Conservation (phyloP, 2,113 vertebrate genomes). For the Cheilinus undulatus region DNA sequence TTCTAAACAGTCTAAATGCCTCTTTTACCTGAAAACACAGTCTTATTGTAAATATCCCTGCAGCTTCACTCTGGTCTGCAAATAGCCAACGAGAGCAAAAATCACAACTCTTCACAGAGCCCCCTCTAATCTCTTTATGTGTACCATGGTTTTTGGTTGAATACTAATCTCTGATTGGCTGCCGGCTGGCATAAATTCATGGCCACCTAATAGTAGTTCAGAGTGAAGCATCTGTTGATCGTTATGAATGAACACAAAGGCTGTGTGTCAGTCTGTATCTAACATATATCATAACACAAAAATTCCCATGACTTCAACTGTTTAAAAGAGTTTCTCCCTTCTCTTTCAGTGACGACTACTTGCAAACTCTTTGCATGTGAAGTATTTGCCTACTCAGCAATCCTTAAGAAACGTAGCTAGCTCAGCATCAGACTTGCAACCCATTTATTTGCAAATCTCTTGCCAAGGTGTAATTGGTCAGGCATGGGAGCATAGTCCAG, state of each 20-base stretch:
- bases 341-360: too few relatives aligned
- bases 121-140: background rate
- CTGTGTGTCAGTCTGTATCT: background rate
- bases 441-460: too few relatives aligned
- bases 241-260: background rate
- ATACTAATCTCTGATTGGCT: background rate
- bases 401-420: too few relatives aligned
- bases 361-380: too few relatives aligned
- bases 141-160: background rate
- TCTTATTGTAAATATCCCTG: conserved; percentile 35
- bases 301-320: background rate
- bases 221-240: background rate
- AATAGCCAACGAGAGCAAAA: conserved; percentile 15
- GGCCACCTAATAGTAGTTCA: background rate
- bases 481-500: too few relatives aligned
- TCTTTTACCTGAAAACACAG: conserved; percentile 63
- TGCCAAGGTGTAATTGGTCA: too few relatives aligned
- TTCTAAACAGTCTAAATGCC: conserved; percentile 65
- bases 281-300: background rate
- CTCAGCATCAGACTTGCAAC: too few relatives aligned
- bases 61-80: background rate
- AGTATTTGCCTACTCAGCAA: too few relatives aligned
- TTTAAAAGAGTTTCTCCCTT: too few relatives aligned
- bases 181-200: background rate
- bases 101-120: background rate